phyloP scores from a whole-genome alignment of 2,888 invertebrate genomes.

The Pteria penguin region DNA sequence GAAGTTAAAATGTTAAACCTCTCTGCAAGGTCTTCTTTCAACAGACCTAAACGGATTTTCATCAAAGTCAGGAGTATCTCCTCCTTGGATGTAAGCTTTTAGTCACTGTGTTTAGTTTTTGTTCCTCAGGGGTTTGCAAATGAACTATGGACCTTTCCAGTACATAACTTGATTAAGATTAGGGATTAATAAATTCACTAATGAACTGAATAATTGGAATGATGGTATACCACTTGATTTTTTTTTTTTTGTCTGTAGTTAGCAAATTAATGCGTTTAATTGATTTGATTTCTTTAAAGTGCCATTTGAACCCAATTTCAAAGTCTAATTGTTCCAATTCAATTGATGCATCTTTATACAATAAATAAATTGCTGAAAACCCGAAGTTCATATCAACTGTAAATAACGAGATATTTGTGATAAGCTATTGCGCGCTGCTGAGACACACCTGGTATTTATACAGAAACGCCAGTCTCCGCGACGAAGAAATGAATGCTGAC shows the following conservation, averaged over 20 bases:
- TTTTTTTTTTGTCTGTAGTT: constrained; percentile 12
- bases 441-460: too few species aligned
- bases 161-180: constrained; percentile 2
- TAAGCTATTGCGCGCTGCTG: too few species aligned
- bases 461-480: too few species aligned
- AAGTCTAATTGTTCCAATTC: too few species aligned
- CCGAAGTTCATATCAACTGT: too few species aligned
- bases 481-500: too few species aligned
- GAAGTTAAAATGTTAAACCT: constrained; percentile 12
- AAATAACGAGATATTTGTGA: too few species aligned
- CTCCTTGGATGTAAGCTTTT: constrained; percentile 16
- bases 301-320: too few species aligned
- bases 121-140: constrained; percentile 1
- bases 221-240: constrained; percentile 28
- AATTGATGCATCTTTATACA: too few species aligned
- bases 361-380: too few species aligned
- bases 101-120: not conserved
- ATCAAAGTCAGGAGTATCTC: constrained; percentile 18
- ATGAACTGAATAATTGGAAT: constrained; percentile 7
- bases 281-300: too few species aligned
- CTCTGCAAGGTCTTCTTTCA: constrained; percentile 23
- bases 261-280: constrained; percentile 2
- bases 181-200: not conserved
- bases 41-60: constrained; percentile 23
- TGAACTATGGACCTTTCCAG: constrained; percentile 20